Base-by-base conservation (phyloP, 2,888 invertebrate species). In the Stenotaenia linearis region DNA sequence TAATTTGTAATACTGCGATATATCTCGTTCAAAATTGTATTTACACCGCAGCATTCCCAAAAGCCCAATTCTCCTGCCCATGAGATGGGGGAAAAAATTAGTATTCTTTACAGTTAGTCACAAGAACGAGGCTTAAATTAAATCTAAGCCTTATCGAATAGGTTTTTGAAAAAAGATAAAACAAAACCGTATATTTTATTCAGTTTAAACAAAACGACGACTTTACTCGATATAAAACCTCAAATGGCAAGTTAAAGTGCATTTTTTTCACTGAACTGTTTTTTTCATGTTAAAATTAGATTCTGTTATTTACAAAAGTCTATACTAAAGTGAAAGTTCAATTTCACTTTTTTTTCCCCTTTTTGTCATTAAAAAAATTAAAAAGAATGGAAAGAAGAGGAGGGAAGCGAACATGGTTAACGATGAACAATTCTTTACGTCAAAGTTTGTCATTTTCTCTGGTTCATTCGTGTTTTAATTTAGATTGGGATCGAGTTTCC, bases 401-500 rank as follows among this genome's bases (percentile, higher is more conserved):
- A 40, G n/a, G n/a, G 10, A 40, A 40, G n/a, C 15, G 10, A 12
- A 40, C 15, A 15, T 40, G 32, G 9, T 9, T 40, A 40, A 40
- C 40, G 40, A 40, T 40, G 40, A 40, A 15, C 15, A 40, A 37
- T 40, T 40, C 40, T 3, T 40, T 37, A 18, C 56, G 56, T 56
- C 56, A 56, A 23, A 18, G 56, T 56, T 56, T 56, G 56, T 56
- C 56, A 56, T 23, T 56, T 56, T 56, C 56, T 56, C 21, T 23
- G 21, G 56, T 21, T 56, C 23, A 56, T 18, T 56, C 56, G 18
- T 23, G 21, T 56, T 56, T 18, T 56, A 56, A 56, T 56, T 56
- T 56, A 56, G 56, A 56, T 56, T 18, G 56, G 40, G 56, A 56
- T 56, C 56, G 56, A 56, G 56, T 56, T 56, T 56, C 56, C 56